Evolutionary conservation across 37 sponge, comb jelly and placozoan genomes (phyloP).

Genomic region (Chondrosia reniformis): DNA sequence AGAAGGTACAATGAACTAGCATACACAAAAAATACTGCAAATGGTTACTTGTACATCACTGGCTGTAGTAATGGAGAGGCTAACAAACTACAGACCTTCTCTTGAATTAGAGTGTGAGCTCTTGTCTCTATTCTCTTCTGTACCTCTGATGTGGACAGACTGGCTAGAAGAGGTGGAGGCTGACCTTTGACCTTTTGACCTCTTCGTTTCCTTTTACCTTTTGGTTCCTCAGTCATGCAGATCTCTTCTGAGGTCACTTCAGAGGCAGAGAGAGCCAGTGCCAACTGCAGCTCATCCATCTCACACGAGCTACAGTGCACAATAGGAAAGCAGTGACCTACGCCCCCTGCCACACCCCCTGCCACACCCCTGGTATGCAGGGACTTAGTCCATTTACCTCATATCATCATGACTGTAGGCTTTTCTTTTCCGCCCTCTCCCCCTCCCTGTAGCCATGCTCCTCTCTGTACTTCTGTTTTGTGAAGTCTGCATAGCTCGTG

Average conservation of each 20-base stretch:
- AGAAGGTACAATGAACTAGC: too few species aligned
- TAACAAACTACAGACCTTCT: neutral
- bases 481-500: too few species aligned
- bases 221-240: neutral
- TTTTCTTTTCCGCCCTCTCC: too few species aligned
- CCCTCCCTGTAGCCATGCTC: too few species aligned
- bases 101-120: neutral
- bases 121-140: neutral
- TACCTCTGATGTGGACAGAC: neutral
- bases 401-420: too few species aligned
- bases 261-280: slow-evolving; percentile 66
- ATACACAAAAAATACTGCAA: too few species aligned
- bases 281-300: slow-evolving; percentile 58
- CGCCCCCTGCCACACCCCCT: too few species aligned
- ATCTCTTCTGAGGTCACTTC: neutral
- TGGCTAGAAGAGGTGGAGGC: neutral
- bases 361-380: too few species aligned
- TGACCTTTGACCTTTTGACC: neutral
- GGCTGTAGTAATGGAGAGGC: neutral
- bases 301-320: slow-evolving; percentile 13
- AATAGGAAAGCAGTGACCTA: too few species aligned
- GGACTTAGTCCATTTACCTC: too few species aligned
- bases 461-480: too few species aligned
- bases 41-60: too few species aligned
- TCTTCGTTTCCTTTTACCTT: neutral